Evolutionary conservation across 2,888 invertebrate genomes (phyloP), one percentile per base, ranked within the genome.

Genomic region (Uropetala carovei): DNA sequence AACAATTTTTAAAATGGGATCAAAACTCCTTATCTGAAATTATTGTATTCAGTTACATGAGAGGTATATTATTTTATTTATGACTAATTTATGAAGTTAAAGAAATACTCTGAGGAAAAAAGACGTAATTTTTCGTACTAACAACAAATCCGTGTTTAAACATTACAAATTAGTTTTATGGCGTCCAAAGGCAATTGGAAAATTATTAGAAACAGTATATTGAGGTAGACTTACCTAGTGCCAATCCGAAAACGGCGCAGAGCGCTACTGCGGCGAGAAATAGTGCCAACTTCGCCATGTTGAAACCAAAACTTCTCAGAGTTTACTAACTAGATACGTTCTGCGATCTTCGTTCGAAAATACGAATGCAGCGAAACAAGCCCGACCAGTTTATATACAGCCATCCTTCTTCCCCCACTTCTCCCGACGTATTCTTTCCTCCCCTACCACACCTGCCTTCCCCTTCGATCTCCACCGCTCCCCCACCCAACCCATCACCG

Each of bases 311-410:
- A 86, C 86, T 30, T 60, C 60, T 30, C 60, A 59, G 57, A n/a
- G 30, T 30, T 60, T 22, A 18, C 43, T 82, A 5, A 18, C 30
- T 18, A 30, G 86, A 60, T 13, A 59, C 22, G 60, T 86, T 30
- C 27, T n/a, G 86, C 60, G 86, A 86, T 59, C 59, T 86, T 58
- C 59, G 85, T 58, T 59, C 86, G 27, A 86, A 86, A 86, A 86
- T 60, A 58, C 60, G 60, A 86, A 60, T 86, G 27, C 18, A 57
- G 16, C 22, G 59, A 86, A 86, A 59, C 59, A 27, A 60, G 27
- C 60, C 57, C 30, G 59, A 10, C 86, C 27, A 30, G 30, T 86
- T 59, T 86, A 86, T 86, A 86, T 60, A 27, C 60, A 43, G 57
- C 18, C 57, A 11, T 22, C 22, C 85, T n/a, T 58, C 56, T 57